These are phyloP conservation scores for Selenia dentaria DNA, from an alignment of 2,888 invertebrate species.

Conservation along the genomic window DNA sequence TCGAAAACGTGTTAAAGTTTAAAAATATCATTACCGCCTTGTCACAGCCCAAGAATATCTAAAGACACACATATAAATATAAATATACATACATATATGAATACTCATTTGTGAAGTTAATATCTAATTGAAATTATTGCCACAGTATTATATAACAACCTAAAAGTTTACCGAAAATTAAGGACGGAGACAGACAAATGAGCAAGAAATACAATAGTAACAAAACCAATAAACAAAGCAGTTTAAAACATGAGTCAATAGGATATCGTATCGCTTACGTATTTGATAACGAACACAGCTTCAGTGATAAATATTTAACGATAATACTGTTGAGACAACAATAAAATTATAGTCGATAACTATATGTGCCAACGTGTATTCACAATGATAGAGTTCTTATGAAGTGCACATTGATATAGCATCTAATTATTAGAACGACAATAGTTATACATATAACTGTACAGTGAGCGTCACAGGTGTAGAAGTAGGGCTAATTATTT, in stretches of 20 bases:
- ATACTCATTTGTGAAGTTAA: constrained; percentile 23
- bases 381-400: constrained; percentile 44
- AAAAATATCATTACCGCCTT: constrained; percentile 19
- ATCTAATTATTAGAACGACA: no score
- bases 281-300: constrained; percentile 57
- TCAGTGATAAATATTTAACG: constrained; percentile 49
- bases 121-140: constrained; percentile 15
- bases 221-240: constrained; percentile 21
- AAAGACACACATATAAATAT: no score
- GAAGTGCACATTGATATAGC: no score
- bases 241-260: constrained; percentile 14
- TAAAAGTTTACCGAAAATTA: constrained; percentile 48
- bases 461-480: constrained; percentile 81
- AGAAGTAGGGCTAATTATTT: constrained; percentile 68
- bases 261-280: constrained; percentile 34
- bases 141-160: constrained; percentile 16
- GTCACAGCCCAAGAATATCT: constrained; percentile 36
- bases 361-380: constrained; percentile 23
- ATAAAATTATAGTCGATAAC: no score
- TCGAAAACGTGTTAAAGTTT: constrained; percentile 7
- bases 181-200: constrained; percentile 72
- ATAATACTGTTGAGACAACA: constrained; percentile 34
- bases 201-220: constrained; percentile 56
- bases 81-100: no score
- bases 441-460: constrained; percentile 55